Percentiles rank a stretch among this genome's conserved stretches.
phyloP scores from a whole-genome alignment of 2,888 invertebrate species.

The Neria commutata region DNA sequence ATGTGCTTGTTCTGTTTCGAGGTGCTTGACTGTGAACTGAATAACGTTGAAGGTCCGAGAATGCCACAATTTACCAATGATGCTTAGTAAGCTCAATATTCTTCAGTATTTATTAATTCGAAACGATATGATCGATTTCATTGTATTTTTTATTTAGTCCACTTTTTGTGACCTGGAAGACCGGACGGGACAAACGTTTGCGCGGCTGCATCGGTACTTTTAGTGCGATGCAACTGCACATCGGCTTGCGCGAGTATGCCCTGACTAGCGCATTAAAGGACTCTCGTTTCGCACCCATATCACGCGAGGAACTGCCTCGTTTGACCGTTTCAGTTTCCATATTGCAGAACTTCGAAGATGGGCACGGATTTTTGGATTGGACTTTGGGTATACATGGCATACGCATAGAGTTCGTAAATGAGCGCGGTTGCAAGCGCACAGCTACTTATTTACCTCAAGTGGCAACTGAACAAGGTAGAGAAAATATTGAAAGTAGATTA shows the following conservation, averaged over 20 bases:
- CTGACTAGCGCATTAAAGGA: constrained; percentile 98
- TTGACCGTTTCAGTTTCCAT: constrained; percentile 96
- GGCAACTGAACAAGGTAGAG: constrained; percentile 92
- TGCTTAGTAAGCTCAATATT: constrained; percentile 90
- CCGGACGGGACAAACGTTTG: constrained; percentile 91
- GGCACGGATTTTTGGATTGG: constrained; percentile 95
- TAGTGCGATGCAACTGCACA: constrained; percentile 93
- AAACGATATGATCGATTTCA: too few relatives aligned
- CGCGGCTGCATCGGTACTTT: constrained; percentile 99
- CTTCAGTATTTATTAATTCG: too few relatives aligned
- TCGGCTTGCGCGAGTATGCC: constrained; percentile 94
- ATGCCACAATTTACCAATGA: constrained; percentile 93
- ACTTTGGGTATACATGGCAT: constrained; percentile 96
- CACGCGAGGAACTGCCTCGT: constrained; percentile 89
- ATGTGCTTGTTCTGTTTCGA: constrained; percentile 99
- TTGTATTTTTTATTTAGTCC: constrained; percentile 70
- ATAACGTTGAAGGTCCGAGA: constrained; percentile 90
- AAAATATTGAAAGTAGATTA: neutral
- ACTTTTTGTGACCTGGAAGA: constrained; percentile 99
- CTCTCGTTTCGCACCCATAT: constrained; percentile 93
- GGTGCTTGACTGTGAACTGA: constrained; percentile 92
- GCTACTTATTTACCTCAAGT: constrained; percentile 99
- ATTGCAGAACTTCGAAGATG: constrained; percentile 91
- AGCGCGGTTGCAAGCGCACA: constrained; percentile 90
- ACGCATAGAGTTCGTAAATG: constrained; percentile 94